These are phyloP conservation scores for Rhopalosiphum padi DNA, from an alignment of 1,140 invertebrate genomes.

Conservation along the genomic window DNA sequence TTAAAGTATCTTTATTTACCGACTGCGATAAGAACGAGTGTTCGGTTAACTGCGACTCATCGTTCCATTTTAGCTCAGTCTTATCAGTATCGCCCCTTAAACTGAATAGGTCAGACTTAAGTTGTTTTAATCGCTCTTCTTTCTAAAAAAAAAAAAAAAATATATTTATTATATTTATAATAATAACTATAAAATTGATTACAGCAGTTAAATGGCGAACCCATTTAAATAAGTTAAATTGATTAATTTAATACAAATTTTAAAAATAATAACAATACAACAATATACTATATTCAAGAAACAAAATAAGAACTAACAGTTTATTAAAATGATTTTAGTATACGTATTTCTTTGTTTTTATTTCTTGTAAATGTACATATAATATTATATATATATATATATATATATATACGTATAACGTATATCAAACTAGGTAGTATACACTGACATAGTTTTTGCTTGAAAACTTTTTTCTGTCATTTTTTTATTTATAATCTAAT, in stretches of 20 bases:
- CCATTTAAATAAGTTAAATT: not conserved
- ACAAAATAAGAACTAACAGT: not conserved
- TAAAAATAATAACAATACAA: not conserved
- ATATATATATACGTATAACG: no score
- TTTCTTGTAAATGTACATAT: no score
- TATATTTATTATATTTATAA: not conserved
- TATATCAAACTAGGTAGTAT: no score
- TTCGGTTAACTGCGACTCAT: constrained; percentile 58
- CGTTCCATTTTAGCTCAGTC: constrained; percentile 67
- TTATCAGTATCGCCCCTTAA: constrained; percentile 66
- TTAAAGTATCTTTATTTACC: constrained; percentile 65
- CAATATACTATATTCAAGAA: not conserved
- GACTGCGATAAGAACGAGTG: constrained; percentile 58
- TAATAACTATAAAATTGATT: not conserved
- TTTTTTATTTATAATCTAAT: no score
- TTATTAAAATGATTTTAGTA: not conserved
- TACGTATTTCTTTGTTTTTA: no score
- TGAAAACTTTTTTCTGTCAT: no score
- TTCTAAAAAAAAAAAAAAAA: constrained; percentile 70
- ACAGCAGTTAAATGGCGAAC: not conserved
- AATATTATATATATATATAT: no score
- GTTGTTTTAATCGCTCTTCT: constrained; percentile 83
- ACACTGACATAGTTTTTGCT: no score
- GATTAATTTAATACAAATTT: not conserved
- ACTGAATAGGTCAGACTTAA: constrained; percentile 76